Percentiles rank a stretch among this genome's conserved stretches.
phyloP scores from a whole-genome alignment of 2,888 invertebrate species.

The Drosophila aldrichi region DNA sequence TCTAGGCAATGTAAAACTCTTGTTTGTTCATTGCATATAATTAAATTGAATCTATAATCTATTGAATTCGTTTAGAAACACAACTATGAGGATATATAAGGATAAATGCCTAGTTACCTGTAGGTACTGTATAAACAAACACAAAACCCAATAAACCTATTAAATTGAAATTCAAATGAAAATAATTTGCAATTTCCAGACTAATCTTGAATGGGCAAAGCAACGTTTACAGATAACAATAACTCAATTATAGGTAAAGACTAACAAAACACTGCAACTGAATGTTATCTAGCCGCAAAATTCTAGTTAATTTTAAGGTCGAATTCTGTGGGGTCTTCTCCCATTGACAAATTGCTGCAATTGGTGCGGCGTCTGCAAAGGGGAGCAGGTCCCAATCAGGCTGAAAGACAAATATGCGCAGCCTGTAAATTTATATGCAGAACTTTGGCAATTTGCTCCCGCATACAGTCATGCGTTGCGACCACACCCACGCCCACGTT shows the following conservation, averaged over 20 bases:
- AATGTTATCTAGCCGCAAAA: conserved; percentile 5
- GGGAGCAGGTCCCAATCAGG: conserved; percentile 40
- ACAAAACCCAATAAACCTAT: background rate
- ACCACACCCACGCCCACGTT: background rate
- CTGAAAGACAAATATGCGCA: conserved; percentile 70
- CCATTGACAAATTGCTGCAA: conserved; percentile 41
- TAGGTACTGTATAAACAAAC: background rate
- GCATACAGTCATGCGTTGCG: conserved; percentile 16
- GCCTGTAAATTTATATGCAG: conserved; percentile 65
- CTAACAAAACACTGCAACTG: background rate
- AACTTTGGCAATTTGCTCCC: conserved; percentile 65
- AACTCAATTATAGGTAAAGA: background rate
- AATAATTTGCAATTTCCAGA: background rate
- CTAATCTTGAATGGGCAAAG: background rate
- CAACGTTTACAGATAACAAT: background rate
- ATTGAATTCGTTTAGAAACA: no score
- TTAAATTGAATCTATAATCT: no score
- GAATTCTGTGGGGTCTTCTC: conserved; percentile 6
- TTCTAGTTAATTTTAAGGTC: conserved; percentile 20
- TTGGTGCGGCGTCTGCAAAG: conserved; percentile 7
- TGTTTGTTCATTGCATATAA: no score
- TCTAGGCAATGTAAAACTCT: no score
- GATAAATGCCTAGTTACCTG: background rate
- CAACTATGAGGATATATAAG: no score
- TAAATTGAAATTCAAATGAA: background rate